These are phyloP conservation scores for Neoascia interrupta DNA, from an alignment of 2,888 invertebrate genomes.

Conservation along the genomic window DNA sequence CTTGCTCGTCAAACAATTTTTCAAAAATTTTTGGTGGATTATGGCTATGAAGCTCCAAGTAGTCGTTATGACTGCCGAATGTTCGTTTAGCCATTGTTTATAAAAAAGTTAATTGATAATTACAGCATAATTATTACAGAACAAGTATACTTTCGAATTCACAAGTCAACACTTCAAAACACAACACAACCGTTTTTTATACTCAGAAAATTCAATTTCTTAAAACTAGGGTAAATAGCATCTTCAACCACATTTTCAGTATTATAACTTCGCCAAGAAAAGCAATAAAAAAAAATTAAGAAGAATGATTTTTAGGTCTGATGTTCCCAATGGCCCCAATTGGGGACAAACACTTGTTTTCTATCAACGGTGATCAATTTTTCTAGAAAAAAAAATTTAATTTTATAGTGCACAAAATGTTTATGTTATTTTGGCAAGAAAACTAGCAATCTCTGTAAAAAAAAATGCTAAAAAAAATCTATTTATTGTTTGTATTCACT, in stretches of 20 bases:
- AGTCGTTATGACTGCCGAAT: constrained; percentile 6
- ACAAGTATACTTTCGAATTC: too few relatives aligned
- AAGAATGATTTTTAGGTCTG: background rate
- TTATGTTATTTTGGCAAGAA: background rate
- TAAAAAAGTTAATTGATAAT: too few relatives aligned
- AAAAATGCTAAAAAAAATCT: background rate
- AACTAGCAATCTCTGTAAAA: background rate
- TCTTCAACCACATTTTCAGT: too few relatives aligned
- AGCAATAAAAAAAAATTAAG: background rate
- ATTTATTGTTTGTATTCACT: background rate
- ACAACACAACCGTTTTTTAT: too few relatives aligned
- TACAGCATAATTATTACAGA: too few relatives aligned
- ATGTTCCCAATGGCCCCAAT: background rate
- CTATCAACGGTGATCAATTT: background rate
- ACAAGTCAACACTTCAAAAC: too few relatives aligned
- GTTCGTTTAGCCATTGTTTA: constrained; percentile 4
- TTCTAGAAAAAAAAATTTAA: background rate
- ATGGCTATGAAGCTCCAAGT: background rate
- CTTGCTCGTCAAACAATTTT: background rate
- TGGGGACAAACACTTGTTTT: background rate
- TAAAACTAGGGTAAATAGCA: too few relatives aligned
- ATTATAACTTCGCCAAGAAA: too few relatives aligned
- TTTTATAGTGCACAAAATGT: background rate
- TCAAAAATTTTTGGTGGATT: constrained; percentile 4
- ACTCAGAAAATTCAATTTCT: constrained; percentile 2